A percentile compares a stretch with the other conserved stretches of the same genome.
Evolutionary conservation across 2,888 invertebrate genomes (phyloP).

Genomic region (Rhimphoctona megacephalus): DNA sequence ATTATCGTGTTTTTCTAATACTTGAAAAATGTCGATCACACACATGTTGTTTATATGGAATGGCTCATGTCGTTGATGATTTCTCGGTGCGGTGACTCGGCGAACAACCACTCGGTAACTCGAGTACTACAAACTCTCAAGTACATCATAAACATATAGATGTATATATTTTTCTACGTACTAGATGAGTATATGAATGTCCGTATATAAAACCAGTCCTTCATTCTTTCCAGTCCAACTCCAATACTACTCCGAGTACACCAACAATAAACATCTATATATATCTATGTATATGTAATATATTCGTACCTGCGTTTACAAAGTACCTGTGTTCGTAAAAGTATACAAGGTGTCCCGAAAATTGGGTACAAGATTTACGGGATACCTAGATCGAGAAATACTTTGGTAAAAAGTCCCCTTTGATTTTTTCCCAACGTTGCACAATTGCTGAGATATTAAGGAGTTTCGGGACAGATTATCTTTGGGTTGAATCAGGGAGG

Average conservation of each 20-base stretch:
- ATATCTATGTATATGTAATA: conserved; percentile 15
- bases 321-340: not conserved
- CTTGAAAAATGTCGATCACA: conserved; percentile 34
- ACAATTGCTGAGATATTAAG: not conserved
- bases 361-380: not conserved
- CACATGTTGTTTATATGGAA: conserved; percentile 49
- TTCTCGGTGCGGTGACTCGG: conserved; percentile 63
- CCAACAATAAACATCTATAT: conserved; percentile 30
- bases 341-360: not conserved
- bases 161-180: conserved; percentile 11
- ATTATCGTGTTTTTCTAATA: not conserved
- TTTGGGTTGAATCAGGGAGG: too few species aligned
- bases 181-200: conserved; percentile 16
- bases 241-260: conserved; percentile 12
- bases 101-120: conserved; percentile 64
- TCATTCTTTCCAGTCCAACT: conserved; percentile 40
- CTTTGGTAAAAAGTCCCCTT: not conserved
- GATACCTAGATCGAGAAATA: not conserved
- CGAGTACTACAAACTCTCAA: conserved; percentile 61
- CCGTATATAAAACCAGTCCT: conserved; percentile 43
- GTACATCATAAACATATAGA: conserved; percentile 16
- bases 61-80: conserved; percentile 61
- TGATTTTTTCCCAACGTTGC: not conserved
- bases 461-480: too few species aligned
- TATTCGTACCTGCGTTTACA: conserved; percentile 27